phyloP scores from a whole-genome alignment of 2,113 vertebrate genomes.

The Salvelinus namaycush region DNA sequence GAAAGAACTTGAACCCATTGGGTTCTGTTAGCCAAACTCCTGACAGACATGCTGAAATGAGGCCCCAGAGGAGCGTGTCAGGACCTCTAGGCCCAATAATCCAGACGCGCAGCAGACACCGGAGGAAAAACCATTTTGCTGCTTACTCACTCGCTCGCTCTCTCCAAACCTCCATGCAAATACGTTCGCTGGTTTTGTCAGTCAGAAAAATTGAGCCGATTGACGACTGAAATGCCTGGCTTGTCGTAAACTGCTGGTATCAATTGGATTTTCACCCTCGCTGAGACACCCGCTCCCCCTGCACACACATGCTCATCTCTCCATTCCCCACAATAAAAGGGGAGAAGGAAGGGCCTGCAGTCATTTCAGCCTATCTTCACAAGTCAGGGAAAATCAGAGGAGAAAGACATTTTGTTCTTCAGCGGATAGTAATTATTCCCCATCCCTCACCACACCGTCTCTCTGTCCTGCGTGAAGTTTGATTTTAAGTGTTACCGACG shows the following conservation, averaged over 20 bases:
- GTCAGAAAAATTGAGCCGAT: constrained; percentile 34
- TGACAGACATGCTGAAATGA: constrained; percentile 68
- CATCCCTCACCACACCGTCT: constrained; percentile 34
- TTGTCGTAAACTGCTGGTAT: constrained; percentile 45
- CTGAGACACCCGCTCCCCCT: background rate
- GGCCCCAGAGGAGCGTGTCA: constrained; percentile 60
- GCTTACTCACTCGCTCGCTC: constrained; percentile 33
- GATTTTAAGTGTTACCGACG: constrained; percentile 65
- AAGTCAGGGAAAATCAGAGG: constrained; percentile 50
- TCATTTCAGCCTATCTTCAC: constrained; percentile 44
- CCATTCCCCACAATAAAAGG: constrained; percentile 42
- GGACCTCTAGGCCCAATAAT: constrained; percentile 56
- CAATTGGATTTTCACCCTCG: constrained; percentile 27
- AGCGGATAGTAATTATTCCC: constrained; percentile 26
- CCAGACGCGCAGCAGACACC: constrained; percentile 50
- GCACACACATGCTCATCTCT: constrained; percentile 24
- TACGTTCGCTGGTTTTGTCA: constrained; percentile 33
- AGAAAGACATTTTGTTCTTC: constrained; percentile 64
- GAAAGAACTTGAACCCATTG: constrained; percentile 67
- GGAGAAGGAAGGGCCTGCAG: constrained; percentile 27
- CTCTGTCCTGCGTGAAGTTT: constrained; percentile 43
- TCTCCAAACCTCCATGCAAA: constrained; percentile 35
- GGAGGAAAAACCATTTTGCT: constrained; percentile 24
- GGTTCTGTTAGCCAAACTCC: constrained; percentile 65
- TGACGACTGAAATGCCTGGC: constrained; percentile 27